Evolutionary conservation across 35 echinoderm and acorn worm species (phyloP).

Genomic region (Strongylocentrotus purpuratus): DNA sequence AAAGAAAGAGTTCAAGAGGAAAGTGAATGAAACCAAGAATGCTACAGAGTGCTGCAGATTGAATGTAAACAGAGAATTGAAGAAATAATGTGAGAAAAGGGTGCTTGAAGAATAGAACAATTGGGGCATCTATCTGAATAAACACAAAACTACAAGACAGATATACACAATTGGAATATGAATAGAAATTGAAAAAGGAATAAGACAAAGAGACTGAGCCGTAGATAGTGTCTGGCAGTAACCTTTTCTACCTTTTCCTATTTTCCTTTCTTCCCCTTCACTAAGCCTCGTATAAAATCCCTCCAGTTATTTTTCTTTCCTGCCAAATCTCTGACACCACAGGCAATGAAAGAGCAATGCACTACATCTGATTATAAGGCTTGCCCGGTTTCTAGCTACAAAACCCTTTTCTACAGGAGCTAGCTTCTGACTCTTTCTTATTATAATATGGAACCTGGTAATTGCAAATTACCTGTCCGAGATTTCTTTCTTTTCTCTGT

Average conservation of each 20-base stretch:
- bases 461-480: not conserved
- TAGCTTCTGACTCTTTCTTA: not conserved
- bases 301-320: conserved; percentile 11
- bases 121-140: too few relatives aligned
- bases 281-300: conserved; percentile 10
- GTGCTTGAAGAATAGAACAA: not conserved
- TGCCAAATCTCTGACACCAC: not conserved
- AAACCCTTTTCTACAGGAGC: not conserved
- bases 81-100: not conserved
- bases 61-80: not conserved
- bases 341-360: not conserved
- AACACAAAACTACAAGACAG: too few relatives aligned
- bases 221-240: not conserved
- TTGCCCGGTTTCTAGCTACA: not conserved
- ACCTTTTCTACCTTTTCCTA: conserved; percentile 17
- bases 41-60: not conserved
- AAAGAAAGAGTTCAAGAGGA: not conserved
- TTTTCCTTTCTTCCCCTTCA: conserved; percentile 1
- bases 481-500: not conserved
- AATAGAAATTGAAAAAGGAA: not conserved
- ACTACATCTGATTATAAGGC: conserved; percentile 2
- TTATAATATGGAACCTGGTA: not conserved
- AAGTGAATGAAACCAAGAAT: not conserved
- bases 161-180: too few relatives aligned
- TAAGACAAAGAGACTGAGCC: not conserved